A percentile compares a stretch with the other conserved stretches of the same genome.
phyloP scores from a whole-genome alignment of 2,113 vertebrate genomes.

The Myocastor coypus region DNA sequence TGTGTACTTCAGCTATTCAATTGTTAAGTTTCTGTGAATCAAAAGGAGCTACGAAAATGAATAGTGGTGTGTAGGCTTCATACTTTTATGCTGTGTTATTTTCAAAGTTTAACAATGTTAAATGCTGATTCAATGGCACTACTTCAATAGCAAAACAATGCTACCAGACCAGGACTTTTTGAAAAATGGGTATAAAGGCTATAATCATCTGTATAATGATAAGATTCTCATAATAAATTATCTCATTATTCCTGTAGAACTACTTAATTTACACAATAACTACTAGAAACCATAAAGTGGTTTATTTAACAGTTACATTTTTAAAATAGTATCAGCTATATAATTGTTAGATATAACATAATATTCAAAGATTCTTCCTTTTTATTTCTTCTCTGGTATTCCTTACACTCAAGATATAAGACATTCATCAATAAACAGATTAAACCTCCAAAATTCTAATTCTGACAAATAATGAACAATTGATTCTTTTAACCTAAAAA shows the following conservation, averaged over 20 bases:
- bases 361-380: constrained; percentile 72
- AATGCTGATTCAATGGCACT: background rate
- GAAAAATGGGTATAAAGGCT: background rate
- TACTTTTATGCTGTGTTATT: constrained; percentile 47
- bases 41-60: constrained; percentile 50
- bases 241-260: constrained; percentile 61
- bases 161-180: background rate
- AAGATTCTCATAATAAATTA: constrained; percentile 69
- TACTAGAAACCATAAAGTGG: constrained; percentile 60
- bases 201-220: constrained; percentile 66
- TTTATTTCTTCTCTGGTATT: constrained; percentile 74
- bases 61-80: constrained; percentile 7
- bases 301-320: constrained; percentile 74
- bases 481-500: background rate
- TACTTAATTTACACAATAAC: constrained; percentile 52
- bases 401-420: constrained; percentile 36
- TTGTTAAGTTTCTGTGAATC: constrained; percentile 36
- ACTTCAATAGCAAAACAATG: constrained; percentile 34
- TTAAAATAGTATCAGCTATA: constrained; percentile 61
- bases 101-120: background rate
- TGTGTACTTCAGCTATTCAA: constrained; percentile 63
- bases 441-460: background rate
- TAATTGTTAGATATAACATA: constrained; percentile 75
- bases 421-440: background rate
- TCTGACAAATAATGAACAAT: background rate